Evolutionary conservation across 2,888 invertebrate genomes (phyloP).

Genomic region (Kryphioiulus occultus): DNA sequence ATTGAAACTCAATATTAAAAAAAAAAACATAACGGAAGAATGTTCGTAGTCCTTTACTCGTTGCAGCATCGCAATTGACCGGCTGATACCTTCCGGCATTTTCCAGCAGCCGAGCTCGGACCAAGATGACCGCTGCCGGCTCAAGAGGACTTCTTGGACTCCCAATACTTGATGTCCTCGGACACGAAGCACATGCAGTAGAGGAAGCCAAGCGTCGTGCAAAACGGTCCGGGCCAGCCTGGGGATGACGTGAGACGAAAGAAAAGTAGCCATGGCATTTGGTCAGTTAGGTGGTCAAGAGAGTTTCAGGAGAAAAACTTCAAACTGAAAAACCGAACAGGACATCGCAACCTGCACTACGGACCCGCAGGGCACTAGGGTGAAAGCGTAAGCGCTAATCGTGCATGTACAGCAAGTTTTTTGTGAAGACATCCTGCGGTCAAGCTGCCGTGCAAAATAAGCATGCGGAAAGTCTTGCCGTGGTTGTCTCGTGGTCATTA

Average conservation of each 20-base stretch:
- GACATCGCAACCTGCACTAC: not conserved
- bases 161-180: conserved; percentile 50
- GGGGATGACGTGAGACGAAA: not conserved
- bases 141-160: conserved; percentile 10
- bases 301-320: not conserved
- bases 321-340: no score
- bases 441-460: no score
- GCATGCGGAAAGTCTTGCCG: no score
- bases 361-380: not conserved
- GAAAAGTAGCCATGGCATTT: not conserved
- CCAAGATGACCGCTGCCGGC: not conserved
- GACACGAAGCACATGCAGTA: conserved; percentile 49
- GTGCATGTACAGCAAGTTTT: no score
- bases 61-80: not conserved
- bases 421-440: no score
- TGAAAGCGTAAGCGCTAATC: not conserved
- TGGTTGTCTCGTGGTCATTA: no score
- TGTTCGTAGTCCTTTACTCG: not conserved
- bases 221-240: conserved; percentile 41
- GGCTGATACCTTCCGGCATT: no score
- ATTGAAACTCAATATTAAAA: conserved; percentile 22
- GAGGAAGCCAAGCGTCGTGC: not conserved
- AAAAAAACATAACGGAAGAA: not conserved
- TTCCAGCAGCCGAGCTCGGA: not conserved
- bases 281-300: not conserved